Evolutionary conservation across 2,113 vertebrate species (phyloP).

Genomic region (Garra rufa): DNA sequence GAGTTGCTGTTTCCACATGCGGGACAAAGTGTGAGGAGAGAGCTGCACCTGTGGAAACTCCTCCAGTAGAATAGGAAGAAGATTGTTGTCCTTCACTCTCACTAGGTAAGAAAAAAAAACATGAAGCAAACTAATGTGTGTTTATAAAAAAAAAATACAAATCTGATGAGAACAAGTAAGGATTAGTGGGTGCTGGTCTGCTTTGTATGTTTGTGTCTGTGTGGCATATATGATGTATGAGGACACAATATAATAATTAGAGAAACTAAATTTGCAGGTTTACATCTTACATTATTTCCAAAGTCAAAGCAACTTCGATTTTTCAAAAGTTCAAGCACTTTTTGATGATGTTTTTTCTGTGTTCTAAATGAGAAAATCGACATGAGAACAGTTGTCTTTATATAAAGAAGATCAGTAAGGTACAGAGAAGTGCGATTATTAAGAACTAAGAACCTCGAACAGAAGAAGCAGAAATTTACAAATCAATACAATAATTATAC

Average conservation of each 20-base stretch:
- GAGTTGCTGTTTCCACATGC: conserved; percentile 91
- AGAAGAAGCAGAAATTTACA: neutral
- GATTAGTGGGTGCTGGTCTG: neutral
- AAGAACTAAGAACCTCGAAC: neutral
- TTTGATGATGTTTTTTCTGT: no score
- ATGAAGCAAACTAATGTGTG: no score
- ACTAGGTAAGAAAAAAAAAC: conserved; percentile 72
- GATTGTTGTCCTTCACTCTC: conserved; percentile 82
- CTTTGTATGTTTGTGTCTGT: neutral
- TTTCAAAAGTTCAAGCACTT: no score
- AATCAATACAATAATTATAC: neutral
- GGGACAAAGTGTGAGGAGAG: conserved; percentile 78
- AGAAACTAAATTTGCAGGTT: no score
- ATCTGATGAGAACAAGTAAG: neutral
- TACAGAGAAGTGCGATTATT: no score
- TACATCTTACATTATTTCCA: no score
- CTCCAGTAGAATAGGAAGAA: conserved; percentile 84
- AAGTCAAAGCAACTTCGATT: no score
- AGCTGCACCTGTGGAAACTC: conserved; percentile 87
- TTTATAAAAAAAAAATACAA: no score
- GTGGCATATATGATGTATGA: neutral
- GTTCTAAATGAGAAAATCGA: no score
- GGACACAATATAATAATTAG: neutral
- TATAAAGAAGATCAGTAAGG: no score
- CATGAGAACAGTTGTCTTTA: no score